Conservation (phyloP, 2,797 vertebrate species). For the Sebastes dallii region DNA sequence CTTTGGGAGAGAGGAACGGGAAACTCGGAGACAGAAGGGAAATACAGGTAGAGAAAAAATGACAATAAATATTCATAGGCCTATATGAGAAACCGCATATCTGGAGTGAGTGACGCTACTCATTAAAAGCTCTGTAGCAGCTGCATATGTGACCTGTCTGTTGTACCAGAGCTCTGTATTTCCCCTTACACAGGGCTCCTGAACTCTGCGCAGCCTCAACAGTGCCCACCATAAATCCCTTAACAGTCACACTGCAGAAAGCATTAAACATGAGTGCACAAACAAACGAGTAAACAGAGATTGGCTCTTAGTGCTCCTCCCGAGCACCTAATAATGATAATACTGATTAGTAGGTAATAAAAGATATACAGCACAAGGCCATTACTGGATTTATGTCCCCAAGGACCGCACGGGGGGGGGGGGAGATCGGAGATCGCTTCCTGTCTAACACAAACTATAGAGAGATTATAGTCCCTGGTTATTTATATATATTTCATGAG, state of each 20-base stretch:
- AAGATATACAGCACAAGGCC: constrained; percentile 35
- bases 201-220: constrained; percentile 12
- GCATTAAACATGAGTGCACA: constrained; percentile 40
- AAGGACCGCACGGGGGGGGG: neutral
- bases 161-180: constrained; percentile 23
- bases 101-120: neutral
- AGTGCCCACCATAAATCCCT: constrained; percentile 36
- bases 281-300: constrained; percentile 47
- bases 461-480: constrained; percentile 4
- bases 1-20: neutral
- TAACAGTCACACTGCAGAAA: constrained; percentile 42
- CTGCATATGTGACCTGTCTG: constrained; percentile 12
- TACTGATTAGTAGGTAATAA: constrained; percentile 52
- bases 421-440: constrained; percentile 15
- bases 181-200: constrained; percentile 4
- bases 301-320: constrained; percentile 20
- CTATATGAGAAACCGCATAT: neutral
- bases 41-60: neutral
- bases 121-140: neutral
- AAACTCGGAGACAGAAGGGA: neutral
- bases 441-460: constrained; percentile 12
- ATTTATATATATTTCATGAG: neutral
- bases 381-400: constrained; percentile 37
- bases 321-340: constrained; percentile 46
- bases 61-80: neutral